phyloP scores from a whole-genome alignment of 1,140 invertebrate species.

The Diabrotica undecimpunctata region DNA sequence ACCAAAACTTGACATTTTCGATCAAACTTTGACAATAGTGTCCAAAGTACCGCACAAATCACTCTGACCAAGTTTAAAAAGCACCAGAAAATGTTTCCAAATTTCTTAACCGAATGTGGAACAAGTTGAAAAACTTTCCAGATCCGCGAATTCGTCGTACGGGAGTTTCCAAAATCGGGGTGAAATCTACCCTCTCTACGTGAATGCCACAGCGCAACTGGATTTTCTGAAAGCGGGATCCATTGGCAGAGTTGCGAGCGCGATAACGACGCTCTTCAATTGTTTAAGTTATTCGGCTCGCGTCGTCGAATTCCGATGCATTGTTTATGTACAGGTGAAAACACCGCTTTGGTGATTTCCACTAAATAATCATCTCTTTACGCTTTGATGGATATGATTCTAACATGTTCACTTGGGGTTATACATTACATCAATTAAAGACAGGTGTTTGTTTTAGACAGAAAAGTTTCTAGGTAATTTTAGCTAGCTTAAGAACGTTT shows the following conservation, averaged over 20 bases:
- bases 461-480: too few relatives aligned
- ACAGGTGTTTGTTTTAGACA: too few relatives aligned
- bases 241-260: background rate
- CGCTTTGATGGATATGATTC: background rate
- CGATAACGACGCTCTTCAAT: constrained; percentile 7
- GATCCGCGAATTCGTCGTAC: too few relatives aligned
- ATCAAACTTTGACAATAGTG: background rate
- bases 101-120: too few relatives aligned
- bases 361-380: background rate
- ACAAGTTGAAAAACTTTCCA: too few relatives aligned
- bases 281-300: constrained; percentile 12
- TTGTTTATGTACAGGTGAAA: background rate
- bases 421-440: too few relatives aligned
- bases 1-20: background rate
- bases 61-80: background rate
- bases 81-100: background rate
- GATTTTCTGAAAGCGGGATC: background rate
- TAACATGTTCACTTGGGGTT: too few relatives aligned
- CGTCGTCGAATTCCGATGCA: background rate
- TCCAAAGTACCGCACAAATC: constrained; percentile 1
- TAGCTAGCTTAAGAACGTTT: too few relatives aligned
- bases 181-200: constrained; percentile 10
- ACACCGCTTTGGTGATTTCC: background rate
- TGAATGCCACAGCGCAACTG: constrained; percentile 12
- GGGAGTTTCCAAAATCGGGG: background rate